Evolutionary conservation across 2,797 vertebrate species (phyloP), one percentile per base, ranked within the genome.

Genomic region (Remorina albescens): DNA sequence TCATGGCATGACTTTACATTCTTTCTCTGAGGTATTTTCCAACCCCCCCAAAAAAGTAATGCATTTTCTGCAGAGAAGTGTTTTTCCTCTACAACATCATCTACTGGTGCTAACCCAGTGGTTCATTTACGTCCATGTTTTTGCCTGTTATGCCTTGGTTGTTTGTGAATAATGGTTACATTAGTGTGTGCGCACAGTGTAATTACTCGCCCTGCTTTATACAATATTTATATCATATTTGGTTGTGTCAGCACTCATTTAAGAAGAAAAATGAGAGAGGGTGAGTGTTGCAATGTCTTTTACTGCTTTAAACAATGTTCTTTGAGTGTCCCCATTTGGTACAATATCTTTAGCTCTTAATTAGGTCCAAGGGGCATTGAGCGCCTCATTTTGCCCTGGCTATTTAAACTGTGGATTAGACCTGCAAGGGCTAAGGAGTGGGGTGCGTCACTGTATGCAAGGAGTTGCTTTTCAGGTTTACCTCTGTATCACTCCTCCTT

Each of bases 391-490:
- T 47, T 62, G 60, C 69, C 41, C 28, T 19, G 30, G 18, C 74
- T 82, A 58, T 3, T 80, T 49, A 70, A 77, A 71, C 64, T 57
- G 66, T 71, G 69, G 75, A 72, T 85, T 64, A 74, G 26, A 28
- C 34, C 23, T 10, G 25, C 32, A 57, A 21, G 72, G 42, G 41
- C 8, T 41, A 36, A 2, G 32, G 65, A 26, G 57, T 58, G 37
- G 59, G 68, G n/a, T 23, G 67, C 47, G 13, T 70, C 70, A 55
- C 79, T 86, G 70, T 80, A 53, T 84, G 73, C 54, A 23, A 25
- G 79, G 84, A 88, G 81, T 69, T 82, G 76, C 78, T 74, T 90
- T 90, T 91, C 83, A 84, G 85, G 84, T 90, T 87, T 78, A 62
- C 13, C 32, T 69, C 50, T 16, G 66, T 85, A 41, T 71, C 63